Conservation (phyloP, 2,888 invertebrate species). For the Ethmia dodecea region DNA sequence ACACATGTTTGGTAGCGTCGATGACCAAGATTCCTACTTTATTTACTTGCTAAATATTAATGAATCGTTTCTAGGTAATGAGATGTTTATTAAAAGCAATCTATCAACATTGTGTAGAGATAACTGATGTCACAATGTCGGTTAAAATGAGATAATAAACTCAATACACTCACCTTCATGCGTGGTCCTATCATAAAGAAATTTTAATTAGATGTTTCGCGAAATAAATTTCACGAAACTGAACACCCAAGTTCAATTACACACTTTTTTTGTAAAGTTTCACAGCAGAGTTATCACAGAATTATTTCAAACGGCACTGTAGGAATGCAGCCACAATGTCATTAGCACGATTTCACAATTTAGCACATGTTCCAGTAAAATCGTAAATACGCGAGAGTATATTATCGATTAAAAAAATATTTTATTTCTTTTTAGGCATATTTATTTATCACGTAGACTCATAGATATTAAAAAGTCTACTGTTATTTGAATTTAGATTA, state of each 20-base stretch:
- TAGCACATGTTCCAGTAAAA: constrained; percentile 41
- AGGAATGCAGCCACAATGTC: constrained; percentile 47
- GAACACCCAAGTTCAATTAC: constrained; percentile 24
- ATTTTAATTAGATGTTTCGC: constrained; percentile 57
- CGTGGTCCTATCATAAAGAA: constrained; percentile 77
- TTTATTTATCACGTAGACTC: constrained; percentile 1
- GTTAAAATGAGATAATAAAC: constrained; percentile 20
- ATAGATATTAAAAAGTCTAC: constrained; percentile 20
- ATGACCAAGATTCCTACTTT: too few species aligned
- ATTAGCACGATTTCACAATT: constrained; percentile 46
- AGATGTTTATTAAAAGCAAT: too few species aligned
- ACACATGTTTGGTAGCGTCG: too few species aligned
- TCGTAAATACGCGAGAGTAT: constrained; percentile 17
- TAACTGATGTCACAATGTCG: not conserved
- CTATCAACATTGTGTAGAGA: not conserved
- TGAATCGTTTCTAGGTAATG: too few species aligned
- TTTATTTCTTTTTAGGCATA: constrained; percentile 63
- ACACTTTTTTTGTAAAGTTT: constrained; percentile 37
- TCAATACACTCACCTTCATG: constrained; percentile 70
- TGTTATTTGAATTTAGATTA: constrained; percentile 35
- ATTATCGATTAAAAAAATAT: constrained; percentile 13
- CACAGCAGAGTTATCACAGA: constrained; percentile 70
- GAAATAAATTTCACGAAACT: constrained; percentile 73
- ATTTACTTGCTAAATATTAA: too few species aligned
- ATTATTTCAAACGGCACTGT: constrained; percentile 41